phyloP scores from a whole-genome alignment of 2,888 invertebrate genomes.

The Aphelenchoides bicaudatus region DNA sequence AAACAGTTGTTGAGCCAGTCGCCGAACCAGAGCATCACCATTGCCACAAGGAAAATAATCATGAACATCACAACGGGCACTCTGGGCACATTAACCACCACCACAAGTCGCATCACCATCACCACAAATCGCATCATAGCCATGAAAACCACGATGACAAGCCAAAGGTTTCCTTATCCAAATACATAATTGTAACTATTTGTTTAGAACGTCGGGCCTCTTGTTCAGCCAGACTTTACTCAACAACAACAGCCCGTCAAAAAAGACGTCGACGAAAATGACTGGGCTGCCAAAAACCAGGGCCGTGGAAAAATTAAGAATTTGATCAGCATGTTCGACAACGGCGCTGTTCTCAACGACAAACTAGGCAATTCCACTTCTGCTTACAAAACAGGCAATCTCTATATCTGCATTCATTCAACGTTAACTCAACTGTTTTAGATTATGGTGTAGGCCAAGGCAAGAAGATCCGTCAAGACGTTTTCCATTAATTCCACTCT shows the following conservation, averaged over 20 bases:
- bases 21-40: no score
- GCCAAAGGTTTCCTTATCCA: neutral
- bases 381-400: slow-evolving; percentile 12
- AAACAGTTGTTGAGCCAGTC: no score
- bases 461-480: slow-evolving; percentile 22
- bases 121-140: no score
- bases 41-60: no score
- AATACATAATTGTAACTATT: no score
- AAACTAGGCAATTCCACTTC: neutral
- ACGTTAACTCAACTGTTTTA: slow-evolving; percentile 8
- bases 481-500: slow-evolving; percentile 21
- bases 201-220: neutral
- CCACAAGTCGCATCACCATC: no score
- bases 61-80: no score
- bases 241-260: slow-evolving; percentile 14
- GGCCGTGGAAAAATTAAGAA: slow-evolving; percentile 15
- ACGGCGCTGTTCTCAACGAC: slow-evolving; percentile 18
- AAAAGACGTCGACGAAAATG: slow-evolving; percentile 21
- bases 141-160: neutral
- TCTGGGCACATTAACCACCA: no score
- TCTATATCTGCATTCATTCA: neutral
- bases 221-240: slow-evolving; percentile 23
- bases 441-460: slow-evolving; percentile 25
- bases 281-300: slow-evolving; percentile 21
- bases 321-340: slow-evolving; percentile 15